Base-by-base conservation (phyloP, 1,140 invertebrate species). In the Lysiphlebus fabarum region DNA sequence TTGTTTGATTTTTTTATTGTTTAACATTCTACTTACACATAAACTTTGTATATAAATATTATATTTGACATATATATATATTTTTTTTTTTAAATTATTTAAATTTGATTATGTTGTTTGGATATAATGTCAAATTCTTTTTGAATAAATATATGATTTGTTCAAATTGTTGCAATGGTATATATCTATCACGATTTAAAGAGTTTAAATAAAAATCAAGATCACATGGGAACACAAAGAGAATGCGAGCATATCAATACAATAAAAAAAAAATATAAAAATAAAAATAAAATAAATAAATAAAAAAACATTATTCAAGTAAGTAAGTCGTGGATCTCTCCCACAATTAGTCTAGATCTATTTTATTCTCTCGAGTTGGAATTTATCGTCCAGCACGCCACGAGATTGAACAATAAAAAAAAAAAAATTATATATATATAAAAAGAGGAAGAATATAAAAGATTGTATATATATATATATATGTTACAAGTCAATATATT, bases 311-410 rank as follows among this genome's bases (percentile, higher is more conserved):
- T 17, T 6, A 62, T 59, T 65, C 65, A 67, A 73, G 72, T 70
- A 68, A 76, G 69, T 72, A 67, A 73, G 68, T 77, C 76, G 75
- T 77, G 75, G 70, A 78, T 77, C 76, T 26, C 17, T 78, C 69
- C 67, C 75, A 71, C 76, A 78, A 78, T 78, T 78, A 77, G 76
- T 75, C 74, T 70, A 72, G 74, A 77, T 76, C 74, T 73, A 73
- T 72, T 77, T 77, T 77, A 73, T 77, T 77, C 68, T 63, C 65
- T 56, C 56, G 64, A 26, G 66, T 61, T 64, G 64, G 69, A 67
- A 79, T 79, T 79, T 79, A 79, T 79, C 72, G 75, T 68, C 56
- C 68, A 61, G 65, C 67, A 70, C 68, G 72, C 72, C 68, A 73
- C 70, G 76, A 71, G 74, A 77, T 75, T 71, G 33, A 50, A 50